phyloP scores from a whole-genome alignment of 2,113 vertebrate species.

The Leiothrix lutea region DNA sequence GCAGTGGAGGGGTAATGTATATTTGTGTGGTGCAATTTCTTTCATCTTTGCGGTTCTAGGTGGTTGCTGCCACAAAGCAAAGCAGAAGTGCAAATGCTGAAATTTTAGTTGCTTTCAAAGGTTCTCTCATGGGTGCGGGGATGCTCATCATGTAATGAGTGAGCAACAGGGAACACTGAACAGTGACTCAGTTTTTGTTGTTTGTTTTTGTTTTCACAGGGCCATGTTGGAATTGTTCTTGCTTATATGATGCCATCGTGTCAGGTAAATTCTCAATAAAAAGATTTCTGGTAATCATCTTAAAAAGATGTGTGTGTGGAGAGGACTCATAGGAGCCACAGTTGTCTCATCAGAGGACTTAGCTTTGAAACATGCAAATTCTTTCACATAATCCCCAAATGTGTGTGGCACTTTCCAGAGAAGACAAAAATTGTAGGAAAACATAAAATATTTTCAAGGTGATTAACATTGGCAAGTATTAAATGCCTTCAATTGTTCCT shows the following conservation, averaged over 20 bases:
- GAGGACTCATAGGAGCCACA: background rate
- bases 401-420: background rate
- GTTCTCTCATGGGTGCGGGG: background rate
- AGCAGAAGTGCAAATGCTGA: background rate
- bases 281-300: background rate
- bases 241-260: slow-evolving; percentile 86
- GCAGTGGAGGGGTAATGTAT: slow-evolving; percentile 90
- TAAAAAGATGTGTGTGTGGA: background rate
- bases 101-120: background rate
- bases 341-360: background rate
- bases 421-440: background rate
- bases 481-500: background rate
- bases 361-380: background rate
- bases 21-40: background rate
- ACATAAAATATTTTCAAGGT: background rate
- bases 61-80: background rate
- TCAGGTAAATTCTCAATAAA: slow-evolving; percentile 78
- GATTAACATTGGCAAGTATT: background rate
- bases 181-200: background rate
- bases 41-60: background rate
- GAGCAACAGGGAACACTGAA: too few species aligned
- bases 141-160: background rate
- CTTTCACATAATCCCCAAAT: background rate
- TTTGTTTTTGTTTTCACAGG: slow-evolving; percentile 74
- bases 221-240: slow-evolving; percentile 94